Evolutionary conservation across 2,113 vertebrate species (phyloP).

Genomic region (Psettodes erumei): DNA sequence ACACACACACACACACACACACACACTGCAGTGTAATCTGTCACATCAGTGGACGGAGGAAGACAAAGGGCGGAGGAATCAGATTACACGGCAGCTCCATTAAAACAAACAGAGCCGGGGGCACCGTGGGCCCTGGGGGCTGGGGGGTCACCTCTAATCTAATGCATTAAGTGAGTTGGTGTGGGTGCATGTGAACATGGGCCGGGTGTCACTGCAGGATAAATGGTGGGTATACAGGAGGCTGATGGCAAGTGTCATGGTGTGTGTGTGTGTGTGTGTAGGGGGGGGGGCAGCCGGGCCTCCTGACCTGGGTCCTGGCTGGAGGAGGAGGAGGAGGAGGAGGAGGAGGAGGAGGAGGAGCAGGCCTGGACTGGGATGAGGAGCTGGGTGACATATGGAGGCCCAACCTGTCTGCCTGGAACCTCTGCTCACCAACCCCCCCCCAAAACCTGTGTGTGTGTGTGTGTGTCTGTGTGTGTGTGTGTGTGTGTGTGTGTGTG

Average conservation of each 20-base stretch:
- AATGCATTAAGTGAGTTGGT: constrained; percentile 20
- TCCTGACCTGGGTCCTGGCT: constrained; percentile 57
- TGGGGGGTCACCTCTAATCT: constrained; percentile 52
- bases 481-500: constrained; percentile 8
- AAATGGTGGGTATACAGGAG: constrained; percentile 45
- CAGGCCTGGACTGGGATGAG: constrained; percentile 28
- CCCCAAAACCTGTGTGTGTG: constrained; percentile 37
- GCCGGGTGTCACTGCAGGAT: constrained; percentile 61
- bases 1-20: not conserved
- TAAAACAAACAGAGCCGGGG: constrained; percentile 80
- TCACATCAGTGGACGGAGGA: constrained; percentile 55
- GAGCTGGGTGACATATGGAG: constrained; percentile 55
- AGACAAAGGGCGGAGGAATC: constrained; percentile 66
- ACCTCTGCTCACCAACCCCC: constrained; percentile 47
- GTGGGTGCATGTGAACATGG: constrained; percentile 54
- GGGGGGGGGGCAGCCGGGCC: constrained; percentile 47
- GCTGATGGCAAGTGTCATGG: constrained; percentile 41
- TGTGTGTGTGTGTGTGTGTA: too few relatives aligned
- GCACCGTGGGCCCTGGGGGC: too few relatives aligned
- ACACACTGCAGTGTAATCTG: constrained; percentile 43
- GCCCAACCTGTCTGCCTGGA: constrained; percentile 60
- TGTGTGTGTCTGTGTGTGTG: not conserved
- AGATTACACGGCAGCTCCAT: constrained; percentile 75
- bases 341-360: too few relatives aligned
- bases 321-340: too few relatives aligned